Conservation (phyloP, 2,888 invertebrate genomes). For the Scelioninae gen. 1 region DNA sequence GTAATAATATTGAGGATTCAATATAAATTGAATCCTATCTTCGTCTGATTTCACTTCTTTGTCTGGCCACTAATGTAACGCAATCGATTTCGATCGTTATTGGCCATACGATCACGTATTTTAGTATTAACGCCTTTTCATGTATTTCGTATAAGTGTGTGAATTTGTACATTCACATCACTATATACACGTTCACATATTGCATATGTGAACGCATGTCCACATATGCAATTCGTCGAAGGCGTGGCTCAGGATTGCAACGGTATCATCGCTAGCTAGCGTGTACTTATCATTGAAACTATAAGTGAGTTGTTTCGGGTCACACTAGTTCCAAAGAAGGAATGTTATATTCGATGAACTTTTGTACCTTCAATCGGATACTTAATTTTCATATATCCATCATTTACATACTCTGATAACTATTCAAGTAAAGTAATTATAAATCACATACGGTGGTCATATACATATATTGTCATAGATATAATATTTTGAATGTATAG, state of each 20-base stretch:
- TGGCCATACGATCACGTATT: conserved; percentile 71
- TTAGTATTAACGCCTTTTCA: conserved; percentile 70
- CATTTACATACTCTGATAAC: too few relatives aligned
- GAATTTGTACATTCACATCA: background rate
- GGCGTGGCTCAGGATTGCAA: conserved; percentile 79
- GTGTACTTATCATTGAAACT: conserved; percentile 77
- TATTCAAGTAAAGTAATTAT: background rate
- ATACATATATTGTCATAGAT: too few relatives aligned
- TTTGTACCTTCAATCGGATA: conserved; percentile 29
- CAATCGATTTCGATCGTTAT: conserved; percentile 68
- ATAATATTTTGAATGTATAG: too few relatives aligned
- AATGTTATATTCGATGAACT: conserved; percentile 55
- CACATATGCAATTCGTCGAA: conserved; percentile 69
- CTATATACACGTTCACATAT: conserved; percentile 35
- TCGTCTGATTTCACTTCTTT: conserved; percentile 31
- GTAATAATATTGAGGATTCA: conserved; percentile 63
- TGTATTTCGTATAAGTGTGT: conserved; percentile 37
- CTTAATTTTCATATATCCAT: background rate
- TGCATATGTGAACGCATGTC: too few relatives aligned
- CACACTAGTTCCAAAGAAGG: conserved; percentile 24
- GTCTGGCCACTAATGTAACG: conserved; percentile 54
- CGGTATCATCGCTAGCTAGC: conserved; percentile 81
- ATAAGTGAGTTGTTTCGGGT: conserved; percentile 69
- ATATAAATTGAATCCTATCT: conserved; percentile 62
- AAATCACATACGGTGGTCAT: too few relatives aligned